phyloP scores from a whole-genome alignment of 53 echinoderm and acorn worm species.

The Actinopyga echinites region DNA sequence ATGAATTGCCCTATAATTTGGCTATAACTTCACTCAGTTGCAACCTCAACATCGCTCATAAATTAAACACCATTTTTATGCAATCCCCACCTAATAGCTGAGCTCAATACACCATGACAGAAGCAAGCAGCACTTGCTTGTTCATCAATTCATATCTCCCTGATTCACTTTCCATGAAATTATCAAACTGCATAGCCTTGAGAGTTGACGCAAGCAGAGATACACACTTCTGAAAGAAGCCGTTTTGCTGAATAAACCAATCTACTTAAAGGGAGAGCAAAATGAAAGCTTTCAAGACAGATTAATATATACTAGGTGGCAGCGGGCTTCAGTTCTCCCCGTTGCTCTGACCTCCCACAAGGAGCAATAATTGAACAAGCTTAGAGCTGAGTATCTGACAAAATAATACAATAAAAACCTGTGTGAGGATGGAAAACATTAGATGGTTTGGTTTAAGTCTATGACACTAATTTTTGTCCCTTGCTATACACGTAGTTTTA shows the following conservation, averaged over 20 bases:
- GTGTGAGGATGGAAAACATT: slow-evolving; percentile 28
- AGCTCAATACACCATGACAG: no score
- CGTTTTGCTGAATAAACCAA: slow-evolving; percentile 23
- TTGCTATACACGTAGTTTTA: not conserved
- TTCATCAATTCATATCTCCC: slow-evolving; percentile 7
- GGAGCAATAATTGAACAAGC: slow-evolving; percentile 30
- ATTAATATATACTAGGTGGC: slow-evolving; percentile 16
- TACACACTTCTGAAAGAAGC: not conserved
- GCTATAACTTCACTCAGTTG: no score
- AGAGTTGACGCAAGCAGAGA: slow-evolving; percentile 8
- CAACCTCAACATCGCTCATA: no score
- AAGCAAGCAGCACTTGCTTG: not conserved
- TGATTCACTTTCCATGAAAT: slow-evolving; percentile 8
- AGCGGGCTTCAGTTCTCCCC: not conserved
- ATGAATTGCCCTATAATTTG: no score
- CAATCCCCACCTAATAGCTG: no score
- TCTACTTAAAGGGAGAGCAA: not conserved
- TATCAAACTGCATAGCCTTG: not conserved
- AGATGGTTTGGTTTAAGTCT: slow-evolving; percentile 21
- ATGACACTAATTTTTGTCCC: not conserved
- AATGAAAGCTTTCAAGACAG: slow-evolving; percentile 32
- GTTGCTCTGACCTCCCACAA: slow-evolving; percentile 22
- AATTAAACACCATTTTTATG: no score
- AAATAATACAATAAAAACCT: slow-evolving; percentile 30
- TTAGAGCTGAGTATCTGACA: slow-evolving; percentile 13